Evolutionary conservation across 2,888 invertebrate species (phyloP).

Genomic region (Hirudinaria manillensis): DNA sequence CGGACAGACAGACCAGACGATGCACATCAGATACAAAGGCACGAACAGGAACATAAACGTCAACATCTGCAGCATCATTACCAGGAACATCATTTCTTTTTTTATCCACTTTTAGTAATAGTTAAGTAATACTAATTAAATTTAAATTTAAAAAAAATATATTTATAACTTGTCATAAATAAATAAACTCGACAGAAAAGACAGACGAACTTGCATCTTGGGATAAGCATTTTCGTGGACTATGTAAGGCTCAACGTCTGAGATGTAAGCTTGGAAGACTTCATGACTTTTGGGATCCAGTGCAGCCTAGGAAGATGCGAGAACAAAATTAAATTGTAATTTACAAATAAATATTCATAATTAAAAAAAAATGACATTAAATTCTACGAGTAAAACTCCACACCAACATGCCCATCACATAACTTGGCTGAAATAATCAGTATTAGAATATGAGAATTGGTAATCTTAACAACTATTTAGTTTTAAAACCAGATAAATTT

Average conservation of each 20-base stretch:
- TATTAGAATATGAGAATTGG: no score
- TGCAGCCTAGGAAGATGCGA: conserved; percentile 22
- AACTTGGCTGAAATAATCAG: no score
- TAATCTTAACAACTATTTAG: no score
- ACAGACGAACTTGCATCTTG: conserved; percentile 43
- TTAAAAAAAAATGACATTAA: not conserved
- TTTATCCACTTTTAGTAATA: no score
- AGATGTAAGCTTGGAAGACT: conserved; percentile 42
- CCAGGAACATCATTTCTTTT: not conserved
- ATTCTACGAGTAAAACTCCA: not conserved
- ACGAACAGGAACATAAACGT: conserved; percentile 49
- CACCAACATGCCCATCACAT: no score
- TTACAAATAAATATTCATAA: not conserved
- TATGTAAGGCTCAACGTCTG: conserved; percentile 47
- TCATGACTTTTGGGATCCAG: conserved; percentile 18
- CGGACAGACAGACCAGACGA: not conserved
- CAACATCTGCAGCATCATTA: conserved; percentile 44
- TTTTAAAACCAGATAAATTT: no score
- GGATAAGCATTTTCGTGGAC: conserved; percentile 46
- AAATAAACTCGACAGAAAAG: not conserved
- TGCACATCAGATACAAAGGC: conserved; percentile 44
- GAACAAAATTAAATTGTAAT: not conserved
- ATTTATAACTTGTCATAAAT: no score
- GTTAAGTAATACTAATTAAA: no score
- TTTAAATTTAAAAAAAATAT: no score